Percentiles rank a stretch among this genome's conserved stretches.
Evolutionary conservation across 2,888 invertebrate species (phyloP).

Genomic region (Myopa testacea): DNA sequence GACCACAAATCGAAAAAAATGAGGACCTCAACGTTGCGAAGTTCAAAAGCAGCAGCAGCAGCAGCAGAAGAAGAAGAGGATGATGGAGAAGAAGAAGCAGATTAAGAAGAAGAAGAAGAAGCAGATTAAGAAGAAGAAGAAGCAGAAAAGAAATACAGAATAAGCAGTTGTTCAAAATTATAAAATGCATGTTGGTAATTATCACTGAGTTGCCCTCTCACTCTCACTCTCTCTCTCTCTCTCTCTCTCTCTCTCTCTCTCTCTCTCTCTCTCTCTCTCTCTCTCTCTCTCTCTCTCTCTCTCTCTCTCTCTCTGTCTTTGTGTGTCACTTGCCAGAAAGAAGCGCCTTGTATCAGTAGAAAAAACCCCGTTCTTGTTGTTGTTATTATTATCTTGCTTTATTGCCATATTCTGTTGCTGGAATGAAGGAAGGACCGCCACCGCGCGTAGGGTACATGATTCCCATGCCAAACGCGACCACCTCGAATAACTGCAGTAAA

Average conservation of each 20-base stretch:
- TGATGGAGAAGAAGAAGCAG: neutral
- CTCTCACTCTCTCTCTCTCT: neutral
- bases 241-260: too few relatives aligned
- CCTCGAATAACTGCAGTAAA: neutral
- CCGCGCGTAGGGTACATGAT: too few relatives aligned
- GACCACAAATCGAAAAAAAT: neutral
- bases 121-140: neutral
- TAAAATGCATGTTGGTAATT: slow-evolving; percentile 30
- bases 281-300: too few relatives aligned
- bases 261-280: neutral
- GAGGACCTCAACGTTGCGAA: neutral
- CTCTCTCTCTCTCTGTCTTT: neutral
- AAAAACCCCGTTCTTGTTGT: neutral
- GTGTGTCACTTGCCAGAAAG: neutral
- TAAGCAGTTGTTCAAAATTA: neutral
- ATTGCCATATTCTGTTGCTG: neutral
- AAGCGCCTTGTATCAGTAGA: too few relatives aligned
- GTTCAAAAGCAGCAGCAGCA: neutral
- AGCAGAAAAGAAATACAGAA: neutral
- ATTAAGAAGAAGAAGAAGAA: neutral
- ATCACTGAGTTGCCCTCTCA: neutral
- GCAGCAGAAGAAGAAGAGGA: neutral
- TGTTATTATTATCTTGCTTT: neutral
- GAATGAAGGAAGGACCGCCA: neutral
- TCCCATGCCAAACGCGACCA: neutral